Evolutionary conservation across 2,888 invertebrate genomes (phyloP).

Genomic region (Oxyscelio sp.): DNA sequence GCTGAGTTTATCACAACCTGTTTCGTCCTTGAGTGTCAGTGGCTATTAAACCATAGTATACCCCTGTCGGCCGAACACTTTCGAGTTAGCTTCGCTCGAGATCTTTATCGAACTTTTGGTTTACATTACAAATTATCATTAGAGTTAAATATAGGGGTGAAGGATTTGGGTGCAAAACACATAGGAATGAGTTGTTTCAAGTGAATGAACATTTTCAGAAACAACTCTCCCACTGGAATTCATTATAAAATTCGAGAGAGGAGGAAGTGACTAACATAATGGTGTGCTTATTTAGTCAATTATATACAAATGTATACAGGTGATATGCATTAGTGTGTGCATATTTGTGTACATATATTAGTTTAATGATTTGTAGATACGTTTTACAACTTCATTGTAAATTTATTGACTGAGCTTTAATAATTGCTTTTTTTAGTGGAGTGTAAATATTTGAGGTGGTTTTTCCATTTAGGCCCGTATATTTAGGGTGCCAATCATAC

Average conservation of each 20-base stretch:
- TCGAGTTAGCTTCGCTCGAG: constrained; percentile 38
- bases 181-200: constrained; percentile 51
- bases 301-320: constrained; percentile 54
- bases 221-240: constrained; percentile 42
- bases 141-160: constrained; percentile 58
- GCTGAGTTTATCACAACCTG: constrained; percentile 69
- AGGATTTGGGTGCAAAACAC: constrained; percentile 43
- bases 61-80: constrained; percentile 14
- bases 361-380: no score
- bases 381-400: no score
- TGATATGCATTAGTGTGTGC: no score
- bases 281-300: constrained; percentile 35
- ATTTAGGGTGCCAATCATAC: no score
- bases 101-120: constrained; percentile 64
- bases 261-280: constrained; percentile 33
- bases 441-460: no score
- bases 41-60: constrained; percentile 69
- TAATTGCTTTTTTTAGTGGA: no score
- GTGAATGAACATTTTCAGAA: constrained; percentile 58
- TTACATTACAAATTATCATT: constrained; percentile 69
- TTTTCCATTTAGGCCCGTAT: no score
- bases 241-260: constrained; percentile 39
- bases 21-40: constrained; percentile 65
- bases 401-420: no score
- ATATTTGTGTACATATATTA: no score